Evolutionary conservation across 2,888 invertebrate species (phyloP), one percentile per base, ranked within the genome.

Genomic region (Parnassius glacialis): DNA sequence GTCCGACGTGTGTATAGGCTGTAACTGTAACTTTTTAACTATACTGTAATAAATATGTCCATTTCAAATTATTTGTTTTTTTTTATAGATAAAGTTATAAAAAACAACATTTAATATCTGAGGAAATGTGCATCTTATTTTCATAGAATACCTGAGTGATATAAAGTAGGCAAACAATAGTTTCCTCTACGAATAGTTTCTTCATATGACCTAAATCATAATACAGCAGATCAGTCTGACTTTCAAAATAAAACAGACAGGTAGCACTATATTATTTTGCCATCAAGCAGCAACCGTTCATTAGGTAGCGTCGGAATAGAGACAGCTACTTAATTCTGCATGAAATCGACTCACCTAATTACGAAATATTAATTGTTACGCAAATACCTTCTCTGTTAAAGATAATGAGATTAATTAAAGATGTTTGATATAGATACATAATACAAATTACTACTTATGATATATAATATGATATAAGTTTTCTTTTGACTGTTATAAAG

Each of bases 231-330:
- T 60, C 50, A 60, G 52, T 47, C 54, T 13, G 51, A 48, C 52
- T 65, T 52, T 53, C 66, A 70, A 70, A 67, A 67, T 65, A 43
- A 34, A 57, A 50, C 43, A 44, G 13, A 57, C 51, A 57, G 13
- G 51, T 50, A 60, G 50, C 47, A 56, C 61, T 42, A 11, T 50
- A 65, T 65, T 64, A 68, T 70, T 69, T 64, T 61, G 48, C 64
- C 60, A 65, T 67, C 65, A 65, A 54, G 52, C 51, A 60, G 64
- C 63, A 64, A 61, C 64, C 64, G 58, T 56, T 67, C 65, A 68
- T 67, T 67, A 65, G 59, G 59, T 59, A 63, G 59, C 62, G 57
- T 58, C 57, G 57, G 62, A 66, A 68, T 50, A 62, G 57, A 63
- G 66, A 62, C 61, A 62, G 41, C 61, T 25, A 56, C 47, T 57